Base-by-base conservation (phyloP, 2,888 invertebrate genomes). In the Cancer borealis region DNA sequence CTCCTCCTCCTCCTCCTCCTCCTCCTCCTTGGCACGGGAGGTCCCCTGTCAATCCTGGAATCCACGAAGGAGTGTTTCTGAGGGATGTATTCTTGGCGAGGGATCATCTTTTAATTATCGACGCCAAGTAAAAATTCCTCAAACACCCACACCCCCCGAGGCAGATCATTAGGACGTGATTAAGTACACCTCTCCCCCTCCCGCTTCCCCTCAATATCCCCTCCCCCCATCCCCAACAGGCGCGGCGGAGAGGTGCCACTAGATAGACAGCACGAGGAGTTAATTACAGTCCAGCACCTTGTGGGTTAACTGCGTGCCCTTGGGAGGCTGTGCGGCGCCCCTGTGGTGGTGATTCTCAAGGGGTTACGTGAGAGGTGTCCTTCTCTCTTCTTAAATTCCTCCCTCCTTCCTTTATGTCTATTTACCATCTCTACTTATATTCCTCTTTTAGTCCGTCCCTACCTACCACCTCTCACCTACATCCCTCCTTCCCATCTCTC, bases 61-160 rank as follows among this genome's bases (percentile, higher is more conserved):
- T 30, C 79, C 79, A 79, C 79, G 79, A 79, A 79, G 79, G 79
- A 79, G 79, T 79, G 79, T 79, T 79, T 79, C 79, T 30, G 79
- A 79, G 79, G 79, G 79, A 79, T 3, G 79, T 79, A 79, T 79
- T 79, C 79, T 26, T 30, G 79, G 21, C 73, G 73, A 73, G 73
- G 73, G 79, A 79, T 79, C 79, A 79, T 79, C 79, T 79, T 79
- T 30, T 30, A 79, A 79, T 79, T 79, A 79, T 79, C 79, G 79
- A 79, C 79, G 79, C 79, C 79, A 30, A 26, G 21, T 30, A 79
- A 30, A 79, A 79, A 79, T 79, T 79, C 79, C 79, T 79, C 79
- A 79, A 79, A 79, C 79, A 79, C 6, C 79, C 26, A 6, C 26
- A n/a, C 79, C 30, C 79, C 30, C 30, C 30, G 30, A 6, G 26